Conservation (phyloP, 2,888 invertebrate species). For the Limnephilus marmoratus region DNA sequence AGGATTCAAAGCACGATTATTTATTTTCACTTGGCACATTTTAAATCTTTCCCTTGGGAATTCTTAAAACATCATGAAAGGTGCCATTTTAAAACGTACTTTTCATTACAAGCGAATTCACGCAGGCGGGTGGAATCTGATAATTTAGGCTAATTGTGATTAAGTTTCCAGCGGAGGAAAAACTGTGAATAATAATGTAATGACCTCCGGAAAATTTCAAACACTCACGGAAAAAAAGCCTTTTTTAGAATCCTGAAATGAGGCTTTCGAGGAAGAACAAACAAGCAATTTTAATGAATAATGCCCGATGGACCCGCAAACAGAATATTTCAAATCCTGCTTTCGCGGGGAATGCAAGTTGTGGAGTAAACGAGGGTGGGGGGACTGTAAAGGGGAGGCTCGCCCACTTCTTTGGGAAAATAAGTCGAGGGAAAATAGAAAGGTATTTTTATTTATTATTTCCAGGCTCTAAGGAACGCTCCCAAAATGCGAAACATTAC, state of each 20-base stretch:
- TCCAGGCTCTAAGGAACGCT: neutral
- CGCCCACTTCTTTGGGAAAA: no score
- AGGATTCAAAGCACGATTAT: no score
- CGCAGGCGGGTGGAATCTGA: neutral
- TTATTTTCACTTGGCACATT: neutral
- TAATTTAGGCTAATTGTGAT: constrained; percentile 39
- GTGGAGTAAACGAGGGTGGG: neutral
- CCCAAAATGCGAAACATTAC: neutral
- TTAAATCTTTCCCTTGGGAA: neutral
- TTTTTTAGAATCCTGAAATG: constrained; percentile 32
- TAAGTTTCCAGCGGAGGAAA: constrained; percentile 18
- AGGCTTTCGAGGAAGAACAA: constrained; percentile 37
- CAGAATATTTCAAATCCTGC: constrained; percentile 31
- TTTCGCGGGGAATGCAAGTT: neutral
- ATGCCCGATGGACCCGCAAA: constrained; percentile 37
- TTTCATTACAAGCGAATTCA: neutral
- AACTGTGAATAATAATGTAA: constrained; percentile 29
- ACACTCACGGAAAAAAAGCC: constrained; percentile 19
- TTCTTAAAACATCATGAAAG: neutral
- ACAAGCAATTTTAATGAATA: constrained; percentile 46
- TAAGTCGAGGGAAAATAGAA: neutral
- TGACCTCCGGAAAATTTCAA: constrained; percentile 22
- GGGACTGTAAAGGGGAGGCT: neutral
- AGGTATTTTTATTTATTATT: neutral
- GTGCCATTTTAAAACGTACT: neutral